Evolutionary conservation across 2,797 vertebrate genomes (phyloP).

Genomic region (Falco concolor): DNA sequence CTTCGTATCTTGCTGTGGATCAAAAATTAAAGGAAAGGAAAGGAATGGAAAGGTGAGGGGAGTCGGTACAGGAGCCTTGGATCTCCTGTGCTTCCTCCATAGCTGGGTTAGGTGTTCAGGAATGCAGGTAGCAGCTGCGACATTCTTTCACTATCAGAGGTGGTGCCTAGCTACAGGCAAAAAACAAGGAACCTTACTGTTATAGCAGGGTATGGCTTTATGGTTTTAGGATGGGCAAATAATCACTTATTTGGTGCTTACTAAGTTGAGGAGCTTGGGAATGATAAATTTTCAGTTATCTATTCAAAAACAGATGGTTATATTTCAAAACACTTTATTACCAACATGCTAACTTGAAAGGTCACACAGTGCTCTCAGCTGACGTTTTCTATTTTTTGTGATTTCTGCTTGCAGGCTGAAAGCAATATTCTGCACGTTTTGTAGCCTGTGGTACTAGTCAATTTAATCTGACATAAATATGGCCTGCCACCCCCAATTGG

Average conservation of each 20-base stretch:
- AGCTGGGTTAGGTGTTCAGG: not conserved
- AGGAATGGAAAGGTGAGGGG: not conserved
- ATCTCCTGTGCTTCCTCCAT: not conserved
- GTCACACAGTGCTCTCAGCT: slow-evolving; percentile 24
- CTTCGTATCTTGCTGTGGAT: not conserved
- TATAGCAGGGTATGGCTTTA: not conserved
- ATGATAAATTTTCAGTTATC: slow-evolving; percentile 47
- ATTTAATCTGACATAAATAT: not conserved
- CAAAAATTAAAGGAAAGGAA: not conserved
- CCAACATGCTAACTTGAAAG: not conserved
- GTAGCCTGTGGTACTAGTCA: not conserved
- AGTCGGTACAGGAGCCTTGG: not conserved
- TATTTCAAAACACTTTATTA: slow-evolving; percentile 41
- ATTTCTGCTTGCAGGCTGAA: slow-evolving; percentile 19
- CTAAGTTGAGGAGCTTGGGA: not conserved
- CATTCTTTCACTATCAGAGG: not conserved
- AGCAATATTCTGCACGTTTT: slow-evolving; percentile 15
- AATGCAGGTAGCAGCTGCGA: not conserved
- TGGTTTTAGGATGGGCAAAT: not conserved
- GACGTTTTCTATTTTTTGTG: slow-evolving; percentile 23
- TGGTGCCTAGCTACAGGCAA: not conserved
- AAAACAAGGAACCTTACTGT: not conserved
- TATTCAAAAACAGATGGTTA: slow-evolving; percentile 34
- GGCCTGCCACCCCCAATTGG: not conserved
- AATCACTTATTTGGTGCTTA: not conserved